These are phyloP conservation scores for Myotis vivesi DNA, from an alignment of 2,797 vertebrate species.

Conservation along the genomic window DNA sequence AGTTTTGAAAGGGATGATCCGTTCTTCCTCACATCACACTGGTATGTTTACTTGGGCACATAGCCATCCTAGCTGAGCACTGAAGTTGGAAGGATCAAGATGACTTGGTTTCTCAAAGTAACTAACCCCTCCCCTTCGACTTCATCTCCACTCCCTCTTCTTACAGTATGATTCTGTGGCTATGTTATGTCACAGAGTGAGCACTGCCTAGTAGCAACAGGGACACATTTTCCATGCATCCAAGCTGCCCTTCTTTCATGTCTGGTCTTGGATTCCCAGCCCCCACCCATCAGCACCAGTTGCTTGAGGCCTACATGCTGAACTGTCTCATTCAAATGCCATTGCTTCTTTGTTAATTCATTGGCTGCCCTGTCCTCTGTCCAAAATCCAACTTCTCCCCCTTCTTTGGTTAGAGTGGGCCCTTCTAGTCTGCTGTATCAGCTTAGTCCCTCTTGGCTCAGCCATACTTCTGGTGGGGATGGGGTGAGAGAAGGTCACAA, in stretches of 20 bases:
- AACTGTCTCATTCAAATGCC: constrained; percentile 43
- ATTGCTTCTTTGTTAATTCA: constrained; percentile 62
- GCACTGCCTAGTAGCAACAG: constrained; percentile 2
- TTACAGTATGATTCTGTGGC: background rate
- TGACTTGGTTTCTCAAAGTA: constrained; percentile 52
- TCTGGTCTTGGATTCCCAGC: constrained; percentile 8
- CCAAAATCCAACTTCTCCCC: constrained; percentile 3
- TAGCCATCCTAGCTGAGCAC: constrained; percentile 11
- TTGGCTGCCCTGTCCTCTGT: background rate
- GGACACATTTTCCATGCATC: constrained; percentile 37
- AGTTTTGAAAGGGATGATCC: constrained; percentile 24
- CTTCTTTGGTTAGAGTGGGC: constrained; percentile 34
- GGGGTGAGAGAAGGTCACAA: background rate
- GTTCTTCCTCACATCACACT: constrained; percentile 55
- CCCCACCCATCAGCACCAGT: background rate
- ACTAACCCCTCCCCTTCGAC: constrained; percentile 15
- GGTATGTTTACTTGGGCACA: constrained; percentile 66
- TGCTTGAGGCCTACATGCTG: constrained; percentile 42
- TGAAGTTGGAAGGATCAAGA: constrained; percentile 39
- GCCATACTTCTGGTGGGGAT: background rate
- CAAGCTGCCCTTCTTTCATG: constrained; percentile 39
- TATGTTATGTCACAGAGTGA: background rate
- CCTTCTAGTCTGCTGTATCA: constrained; percentile 40
- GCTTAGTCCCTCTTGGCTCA: constrained; percentile 14
- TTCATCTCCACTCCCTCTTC: constrained; percentile 5